phyloP scores from a whole-genome alignment of 2,888 invertebrate species.

The Eretmocerus hayati region DNA sequence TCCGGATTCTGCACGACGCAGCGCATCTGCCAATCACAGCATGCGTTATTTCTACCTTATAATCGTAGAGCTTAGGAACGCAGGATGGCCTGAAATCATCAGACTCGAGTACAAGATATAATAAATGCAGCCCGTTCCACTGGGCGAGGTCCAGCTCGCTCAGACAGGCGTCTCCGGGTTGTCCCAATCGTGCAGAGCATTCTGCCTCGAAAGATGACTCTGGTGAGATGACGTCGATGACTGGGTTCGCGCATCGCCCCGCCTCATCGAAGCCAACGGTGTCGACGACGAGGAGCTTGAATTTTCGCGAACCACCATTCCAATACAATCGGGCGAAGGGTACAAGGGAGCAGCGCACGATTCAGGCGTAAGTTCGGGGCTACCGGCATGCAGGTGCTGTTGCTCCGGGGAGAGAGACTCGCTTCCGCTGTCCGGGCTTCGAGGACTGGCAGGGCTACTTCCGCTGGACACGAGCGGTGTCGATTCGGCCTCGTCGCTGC shows the following conservation, averaged over 20 bases:
- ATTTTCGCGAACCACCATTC: not conserved
- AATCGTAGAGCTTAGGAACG: too few relatives aligned
- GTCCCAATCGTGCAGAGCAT: constrained; percentile 37
- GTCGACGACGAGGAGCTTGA: not conserved
- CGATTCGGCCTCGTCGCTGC: constrained; percentile 55
- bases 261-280: constrained; percentile 28
- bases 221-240: constrained; percentile 2
- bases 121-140: too few relatives aligned
- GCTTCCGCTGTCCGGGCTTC: constrained; percentile 25
- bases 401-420: constrained; percentile 25
- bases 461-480: constrained; percentile 58
- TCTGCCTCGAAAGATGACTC: too few relatives aligned
- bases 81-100: too few relatives aligned
- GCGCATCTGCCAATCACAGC: too few relatives aligned
- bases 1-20: too few relatives aligned
- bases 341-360: constrained; percentile 23
- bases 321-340: not conserved
- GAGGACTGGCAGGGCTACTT: constrained; percentile 34
- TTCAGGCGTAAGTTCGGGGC: too few relatives aligned
- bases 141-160: too few relatives aligned
- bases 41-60: too few relatives aligned
- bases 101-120: too few relatives aligned
- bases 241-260: constrained; percentile 29
- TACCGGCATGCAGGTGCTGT: not conserved
- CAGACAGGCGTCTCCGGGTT: constrained; percentile 43